phyloP scores from a whole-genome alignment of 2,888 invertebrate genomes.

The Ormyrus labotus region DNA sequence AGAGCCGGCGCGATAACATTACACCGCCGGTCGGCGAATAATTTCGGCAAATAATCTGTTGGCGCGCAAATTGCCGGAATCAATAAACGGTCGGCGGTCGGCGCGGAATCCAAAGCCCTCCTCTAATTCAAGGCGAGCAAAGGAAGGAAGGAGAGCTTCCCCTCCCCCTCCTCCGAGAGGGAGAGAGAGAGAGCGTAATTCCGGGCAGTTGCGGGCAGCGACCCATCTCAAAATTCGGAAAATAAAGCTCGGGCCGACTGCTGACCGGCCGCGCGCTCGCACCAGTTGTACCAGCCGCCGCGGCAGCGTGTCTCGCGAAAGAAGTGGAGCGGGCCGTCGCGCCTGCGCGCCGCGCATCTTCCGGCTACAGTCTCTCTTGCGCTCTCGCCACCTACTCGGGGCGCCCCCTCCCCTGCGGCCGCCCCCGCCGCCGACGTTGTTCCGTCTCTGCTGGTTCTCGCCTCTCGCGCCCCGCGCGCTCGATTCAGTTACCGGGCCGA shows the following conservation, averaged over 20 bases:
- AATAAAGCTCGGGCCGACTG: not conserved
- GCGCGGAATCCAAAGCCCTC: constrained; percentile 68
- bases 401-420: constrained; percentile 39
- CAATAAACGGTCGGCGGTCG: constrained; percentile 64
- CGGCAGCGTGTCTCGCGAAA: too few species aligned
- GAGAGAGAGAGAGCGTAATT: not conserved
- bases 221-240: not conserved
- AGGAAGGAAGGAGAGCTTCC: not conserved
- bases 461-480: constrained; percentile 61
- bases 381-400: constrained; percentile 23
- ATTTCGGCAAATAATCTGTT: constrained; percentile 9
- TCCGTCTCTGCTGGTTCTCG: constrained; percentile 33
- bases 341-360: too few species aligned
- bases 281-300: too few species aligned
- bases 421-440: constrained; percentile 55
- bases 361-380: constrained; percentile 57
- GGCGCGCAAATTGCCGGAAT: constrained; percentile 59
- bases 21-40: not conserved
- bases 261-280: too few species aligned
- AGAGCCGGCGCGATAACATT: not conserved
- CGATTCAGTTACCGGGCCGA: constrained; percentile 74
- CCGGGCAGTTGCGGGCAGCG: not conserved
- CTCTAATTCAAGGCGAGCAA: not conserved
- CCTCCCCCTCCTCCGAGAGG: not conserved
- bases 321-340: too few species aligned